These are phyloP conservation scores for Xanthia togata DNA, from an alignment of 2,888 invertebrate genomes.

Conservation along the genomic window DNA sequence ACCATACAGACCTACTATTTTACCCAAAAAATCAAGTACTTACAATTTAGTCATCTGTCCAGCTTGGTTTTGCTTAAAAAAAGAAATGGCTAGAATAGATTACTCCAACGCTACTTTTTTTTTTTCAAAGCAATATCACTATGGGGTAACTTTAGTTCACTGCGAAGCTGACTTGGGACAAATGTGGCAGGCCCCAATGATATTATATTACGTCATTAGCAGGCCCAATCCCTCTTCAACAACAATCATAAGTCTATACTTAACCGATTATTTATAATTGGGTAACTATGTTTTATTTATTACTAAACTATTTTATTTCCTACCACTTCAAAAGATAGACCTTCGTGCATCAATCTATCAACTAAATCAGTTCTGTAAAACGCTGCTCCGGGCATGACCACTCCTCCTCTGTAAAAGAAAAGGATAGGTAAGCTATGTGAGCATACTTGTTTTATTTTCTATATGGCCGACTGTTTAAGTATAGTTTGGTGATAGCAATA, in stretches of 20 bases:
- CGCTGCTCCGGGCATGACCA: constrained; percentile 73
- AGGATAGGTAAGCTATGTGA: background rate
- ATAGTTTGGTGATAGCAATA: background rate
- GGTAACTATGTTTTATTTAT: background rate
- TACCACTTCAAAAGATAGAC: constrained; percentile 65
- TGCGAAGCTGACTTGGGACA: background rate
- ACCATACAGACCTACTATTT: background rate
- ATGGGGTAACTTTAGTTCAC: constrained; percentile 14
- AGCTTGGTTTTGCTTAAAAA: background rate
- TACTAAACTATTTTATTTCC: constrained; percentile 26
- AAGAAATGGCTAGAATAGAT: no score
- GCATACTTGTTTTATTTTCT: background rate
- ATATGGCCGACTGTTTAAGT: background rate
- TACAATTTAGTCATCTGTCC: background rate
- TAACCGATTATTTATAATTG: background rate
- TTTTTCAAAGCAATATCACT: constrained; percentile 5
- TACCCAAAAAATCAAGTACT: background rate
- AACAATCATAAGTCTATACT: no score
- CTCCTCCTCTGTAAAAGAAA: constrained; percentile 74
- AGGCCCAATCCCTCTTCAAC: background rate
- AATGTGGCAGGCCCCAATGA: background rate
- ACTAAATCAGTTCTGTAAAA: constrained; percentile 72
- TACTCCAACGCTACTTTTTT: constrained; percentile 6
- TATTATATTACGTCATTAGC: no score
- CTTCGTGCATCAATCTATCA: constrained; percentile 66